These are phyloP conservation scores for Caretta caretta DNA, from an alignment of 2,113 vertebrate species.

Conservation along the genomic window DNA sequence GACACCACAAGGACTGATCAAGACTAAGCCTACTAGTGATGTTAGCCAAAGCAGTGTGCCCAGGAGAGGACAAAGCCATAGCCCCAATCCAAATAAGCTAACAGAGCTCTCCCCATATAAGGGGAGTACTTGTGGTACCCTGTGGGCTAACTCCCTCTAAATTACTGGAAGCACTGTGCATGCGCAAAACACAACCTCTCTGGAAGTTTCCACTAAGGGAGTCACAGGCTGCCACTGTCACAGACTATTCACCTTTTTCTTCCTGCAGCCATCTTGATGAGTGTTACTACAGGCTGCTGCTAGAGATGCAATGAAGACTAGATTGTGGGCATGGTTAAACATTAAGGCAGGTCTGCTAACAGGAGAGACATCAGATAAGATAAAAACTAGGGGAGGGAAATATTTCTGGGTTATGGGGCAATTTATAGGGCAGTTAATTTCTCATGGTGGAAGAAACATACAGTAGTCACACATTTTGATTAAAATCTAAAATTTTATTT, in stretches of 20 bases:
- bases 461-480: no score
- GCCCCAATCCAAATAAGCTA: background rate
- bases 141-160: constrained; percentile 42
- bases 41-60: background rate
- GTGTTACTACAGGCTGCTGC: background rate
- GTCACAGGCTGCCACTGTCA: background rate
- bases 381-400: background rate
- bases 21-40: background rate
- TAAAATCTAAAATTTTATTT: no score
- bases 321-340: no score
- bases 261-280: constrained; percentile 18
- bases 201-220: background rate
- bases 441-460: background rate
- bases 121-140: background rate
- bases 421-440: background rate
- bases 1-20: constrained; percentile 22
- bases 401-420: background rate
- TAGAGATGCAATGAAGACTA: no score
- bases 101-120: background rate
- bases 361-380: background rate
- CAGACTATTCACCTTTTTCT: background rate
- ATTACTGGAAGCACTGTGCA: background rate
- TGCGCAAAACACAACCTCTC: background rate
- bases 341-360: background rate
- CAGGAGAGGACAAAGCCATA: background rate